phyloP scores from a whole-genome alignment of 2,113 vertebrate genomes.

The Stomatorhinus ivindoensis region DNA sequence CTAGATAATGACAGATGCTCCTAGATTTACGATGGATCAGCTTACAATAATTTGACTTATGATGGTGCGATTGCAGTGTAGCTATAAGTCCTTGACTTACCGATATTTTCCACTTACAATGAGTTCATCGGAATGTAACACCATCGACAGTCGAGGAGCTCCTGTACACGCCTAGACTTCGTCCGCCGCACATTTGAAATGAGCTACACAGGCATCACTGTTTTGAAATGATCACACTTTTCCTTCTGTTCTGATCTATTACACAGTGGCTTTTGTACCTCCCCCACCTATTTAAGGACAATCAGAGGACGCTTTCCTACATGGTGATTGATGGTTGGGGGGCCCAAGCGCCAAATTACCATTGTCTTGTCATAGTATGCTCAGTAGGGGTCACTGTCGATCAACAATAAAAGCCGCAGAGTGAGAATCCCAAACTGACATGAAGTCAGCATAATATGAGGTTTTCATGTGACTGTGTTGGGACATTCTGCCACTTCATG shows the following conservation, averaged over 20 bases:
- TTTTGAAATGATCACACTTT: neutral
- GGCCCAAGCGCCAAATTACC: neutral
- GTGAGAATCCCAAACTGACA: slow-evolving; percentile 28
- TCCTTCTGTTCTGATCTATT: neutral
- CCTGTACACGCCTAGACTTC: neutral
- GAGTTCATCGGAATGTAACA: neutral
- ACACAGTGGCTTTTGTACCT: neutral
- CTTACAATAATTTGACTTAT: neutral
- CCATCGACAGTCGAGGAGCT: neutral
- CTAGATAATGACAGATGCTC: neutral
- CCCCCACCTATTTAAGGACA: neutral
- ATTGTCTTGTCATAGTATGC: slow-evolving; percentile 24
- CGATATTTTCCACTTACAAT: neutral
- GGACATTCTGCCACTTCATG: neutral
- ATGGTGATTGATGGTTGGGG: neutral
- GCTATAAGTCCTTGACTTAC: neutral
- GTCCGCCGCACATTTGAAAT: neutral
- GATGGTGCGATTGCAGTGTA: neutral
- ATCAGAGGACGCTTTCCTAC: neutral
- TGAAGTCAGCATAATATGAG: neutral
- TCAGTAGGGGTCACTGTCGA: slow-evolving; percentile 55
- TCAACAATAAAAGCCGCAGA: slow-evolving; percentile 58
- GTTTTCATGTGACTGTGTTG: neutral
- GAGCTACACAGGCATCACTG: neutral
- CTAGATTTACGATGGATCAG: neutral